phyloP scores from a whole-genome alignment of 2,797 vertebrate species.

The Poeciliopsis presidionis region DNA sequence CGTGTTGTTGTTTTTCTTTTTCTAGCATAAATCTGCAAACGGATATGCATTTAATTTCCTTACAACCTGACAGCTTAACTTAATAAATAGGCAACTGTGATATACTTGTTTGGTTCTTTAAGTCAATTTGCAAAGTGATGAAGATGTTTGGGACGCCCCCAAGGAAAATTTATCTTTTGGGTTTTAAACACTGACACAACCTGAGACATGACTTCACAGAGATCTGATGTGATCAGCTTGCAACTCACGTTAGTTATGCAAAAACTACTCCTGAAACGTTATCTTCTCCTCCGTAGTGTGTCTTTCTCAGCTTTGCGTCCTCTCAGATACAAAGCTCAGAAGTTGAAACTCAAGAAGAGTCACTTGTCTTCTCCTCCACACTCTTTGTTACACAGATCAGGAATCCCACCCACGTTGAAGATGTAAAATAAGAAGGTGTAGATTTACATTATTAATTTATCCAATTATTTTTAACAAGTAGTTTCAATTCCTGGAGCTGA shows the following conservation, averaged over 20 bases:
- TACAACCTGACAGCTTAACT: constrained; percentile 10
- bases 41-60: constrained; percentile 30
- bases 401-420: constrained; percentile 1
- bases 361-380: neutral
- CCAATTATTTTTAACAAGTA: neutral
- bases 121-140: constrained; percentile 7
- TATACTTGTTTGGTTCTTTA: constrained; percentile 21
- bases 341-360: neutral
- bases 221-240: constrained; percentile 8
- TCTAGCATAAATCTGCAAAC: constrained; percentile 31
- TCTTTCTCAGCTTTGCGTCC: neutral
- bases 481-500: neutral
- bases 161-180: constrained; percentile 9
- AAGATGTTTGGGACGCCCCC: constrained; percentile 1
- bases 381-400: constrained; percentile 2
- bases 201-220: neutral
- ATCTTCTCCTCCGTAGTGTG: constrained; percentile 1
- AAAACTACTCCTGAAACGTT: constrained; percentile 1
- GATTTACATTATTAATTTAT: neutral
- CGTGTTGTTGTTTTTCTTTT: constrained; percentile 25
- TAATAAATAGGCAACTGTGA: constrained; percentile 4
- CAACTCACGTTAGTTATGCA: constrained; percentile 1
- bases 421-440: neutral
- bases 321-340: neutral
- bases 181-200: constrained; percentile 9